phyloP scores from a whole-genome alignment of 2,888 invertebrate genomes.

The Crocallis elinguaria region DNA sequence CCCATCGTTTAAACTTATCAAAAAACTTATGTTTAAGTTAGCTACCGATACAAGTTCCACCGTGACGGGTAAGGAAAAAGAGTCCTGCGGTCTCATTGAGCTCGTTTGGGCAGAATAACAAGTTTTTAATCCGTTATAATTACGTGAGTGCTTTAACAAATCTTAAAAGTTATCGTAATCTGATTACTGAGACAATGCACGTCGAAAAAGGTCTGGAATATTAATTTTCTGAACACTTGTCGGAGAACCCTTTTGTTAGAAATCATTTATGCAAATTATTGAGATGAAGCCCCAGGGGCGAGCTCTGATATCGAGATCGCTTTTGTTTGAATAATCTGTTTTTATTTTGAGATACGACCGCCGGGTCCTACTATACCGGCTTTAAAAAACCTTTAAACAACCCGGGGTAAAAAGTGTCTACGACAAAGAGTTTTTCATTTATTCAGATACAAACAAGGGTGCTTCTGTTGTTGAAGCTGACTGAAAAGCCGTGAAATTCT shows the following conservation, averaged over 20 bases:
- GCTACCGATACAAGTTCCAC: slow-evolving; percentile 72
- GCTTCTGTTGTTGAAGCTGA: slow-evolving; percentile 39
- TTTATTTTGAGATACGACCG: slow-evolving; percentile 38
- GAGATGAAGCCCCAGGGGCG: slow-evolving; percentile 24
- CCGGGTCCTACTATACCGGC: slow-evolving; percentile 12
- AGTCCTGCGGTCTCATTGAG: slow-evolving; percentile 40
- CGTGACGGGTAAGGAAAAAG: slow-evolving; percentile 44
- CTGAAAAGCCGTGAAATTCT: slow-evolving; percentile 29
- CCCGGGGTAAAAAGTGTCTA: slow-evolving; percentile 34
- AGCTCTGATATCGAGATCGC: slow-evolving; percentile 25
- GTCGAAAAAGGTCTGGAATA: slow-evolving; percentile 42
- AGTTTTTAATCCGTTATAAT: too few relatives aligned
- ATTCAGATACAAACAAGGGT: slow-evolving; percentile 50
- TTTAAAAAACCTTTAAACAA: slow-evolving; percentile 30
- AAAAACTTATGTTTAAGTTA: slow-evolving; percentile 83
- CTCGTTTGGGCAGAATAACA: too few relatives aligned
- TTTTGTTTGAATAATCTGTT: slow-evolving; percentile 44
- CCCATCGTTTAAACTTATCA: slow-evolving; percentile 83
- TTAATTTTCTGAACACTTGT: slow-evolving; percentile 43
- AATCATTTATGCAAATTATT: slow-evolving; percentile 42
- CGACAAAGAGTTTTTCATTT: slow-evolving; percentile 47
- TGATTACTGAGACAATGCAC: slow-evolving; percentile 49
- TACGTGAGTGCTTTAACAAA: slow-evolving; percentile 43
- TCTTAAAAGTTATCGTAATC: slow-evolving; percentile 49
- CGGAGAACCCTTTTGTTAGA: slow-evolving; percentile 35